Evolutionary conservation across 1,140 invertebrate genomes (phyloP), one percentile per base, ranked within the genome.

Genomic region (Panonychus citri): DNA sequence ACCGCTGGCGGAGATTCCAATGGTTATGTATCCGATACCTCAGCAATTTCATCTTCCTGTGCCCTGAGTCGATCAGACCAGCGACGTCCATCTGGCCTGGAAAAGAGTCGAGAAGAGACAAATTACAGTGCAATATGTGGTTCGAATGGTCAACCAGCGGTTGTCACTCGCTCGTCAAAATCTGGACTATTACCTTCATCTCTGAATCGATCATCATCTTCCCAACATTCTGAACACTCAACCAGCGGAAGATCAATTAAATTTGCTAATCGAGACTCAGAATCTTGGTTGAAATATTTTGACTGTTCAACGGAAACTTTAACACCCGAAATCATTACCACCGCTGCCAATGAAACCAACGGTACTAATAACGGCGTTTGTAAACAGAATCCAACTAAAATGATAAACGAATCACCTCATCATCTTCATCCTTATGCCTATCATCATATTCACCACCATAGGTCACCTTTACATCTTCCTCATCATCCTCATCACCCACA

Each of bases 281-380:
- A 57, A 43, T 57, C 56, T 21, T 57, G 56, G 56, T 43, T 53
- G 12, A 25, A 57, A 34, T 57, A 39, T 46, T 57, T 51, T 40
- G 56, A 57, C 8, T 49, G 51, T 17, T 52, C 56, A 10, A 19
- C 39, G 1, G 54, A 55, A 26, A 55, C 54, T 12, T 4, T 55
- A 12, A 55, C 54, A 15, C 53, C 53, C 15, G 43, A n/a, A 3
- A 34, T 34, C 12, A 34, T 0, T 1, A 34, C n/a, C n/a, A 34
- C 1, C 5, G 12, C 30, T 12, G 30, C 12, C 30, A 34, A 34
- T 51, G 37, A 52, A 24, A 56, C 15, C 27, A 17, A 4, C 4
- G 12, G 10, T n/a, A 3, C n/a, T n/a, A 42, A 42, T 15, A 17
- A 1, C n/a, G n/a, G n/a, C n/a, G n/a, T n/a, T n/a, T n/a, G n/a